phyloP scores from a whole-genome alignment of 92 coral and sea anemone genomes.

The Diadumene lineata region DNA sequence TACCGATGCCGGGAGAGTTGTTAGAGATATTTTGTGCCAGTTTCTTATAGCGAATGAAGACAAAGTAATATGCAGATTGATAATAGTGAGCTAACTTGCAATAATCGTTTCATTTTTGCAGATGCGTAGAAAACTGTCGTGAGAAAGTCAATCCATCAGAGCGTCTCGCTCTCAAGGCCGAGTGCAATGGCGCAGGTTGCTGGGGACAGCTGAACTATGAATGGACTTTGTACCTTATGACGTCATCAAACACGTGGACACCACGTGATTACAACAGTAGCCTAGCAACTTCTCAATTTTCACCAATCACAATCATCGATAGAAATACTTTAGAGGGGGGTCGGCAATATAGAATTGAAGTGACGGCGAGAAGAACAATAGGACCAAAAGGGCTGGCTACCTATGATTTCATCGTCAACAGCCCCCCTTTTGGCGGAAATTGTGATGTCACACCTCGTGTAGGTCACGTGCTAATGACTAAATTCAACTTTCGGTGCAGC shows the following conservation, averaged over 20 bases:
- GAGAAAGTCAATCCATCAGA: constrained; percentile 59
- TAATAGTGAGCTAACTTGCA: too few relatives aligned
- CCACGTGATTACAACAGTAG: neutral
- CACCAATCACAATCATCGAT: constrained; percentile 42
- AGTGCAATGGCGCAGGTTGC: constrained; percentile 55
- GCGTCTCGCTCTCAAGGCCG: constrained; percentile 36
- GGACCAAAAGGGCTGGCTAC: constrained; percentile 59
- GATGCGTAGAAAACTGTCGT: constrained; percentile 67
- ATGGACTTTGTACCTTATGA: constrained; percentile 51
- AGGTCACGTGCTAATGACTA: constrained; percentile 67
- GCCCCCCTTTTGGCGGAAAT: constrained; percentile 48
- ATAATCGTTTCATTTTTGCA: constrained; percentile 2
- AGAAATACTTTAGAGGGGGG: constrained; percentile 29
- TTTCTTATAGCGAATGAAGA: too few relatives aligned
- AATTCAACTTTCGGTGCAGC: constrained; percentile 39
- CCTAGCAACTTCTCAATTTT: constrained; percentile 6
- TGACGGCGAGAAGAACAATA: constrained; percentile 31
- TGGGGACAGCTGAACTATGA: constrained; percentile 33
- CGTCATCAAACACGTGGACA: constrained; percentile 2
- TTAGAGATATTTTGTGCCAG: too few relatives aligned
- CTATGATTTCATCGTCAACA: constrained; percentile 43
- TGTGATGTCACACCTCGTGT: constrained; percentile 66
- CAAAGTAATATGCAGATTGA: too few relatives aligned
- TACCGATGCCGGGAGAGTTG: too few relatives aligned
- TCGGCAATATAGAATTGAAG: constrained; percentile 47